Evolutionary conservation across 23 tunicate genomes (phyloP).

Genomic region (Aplidium turbinatum): DNA sequence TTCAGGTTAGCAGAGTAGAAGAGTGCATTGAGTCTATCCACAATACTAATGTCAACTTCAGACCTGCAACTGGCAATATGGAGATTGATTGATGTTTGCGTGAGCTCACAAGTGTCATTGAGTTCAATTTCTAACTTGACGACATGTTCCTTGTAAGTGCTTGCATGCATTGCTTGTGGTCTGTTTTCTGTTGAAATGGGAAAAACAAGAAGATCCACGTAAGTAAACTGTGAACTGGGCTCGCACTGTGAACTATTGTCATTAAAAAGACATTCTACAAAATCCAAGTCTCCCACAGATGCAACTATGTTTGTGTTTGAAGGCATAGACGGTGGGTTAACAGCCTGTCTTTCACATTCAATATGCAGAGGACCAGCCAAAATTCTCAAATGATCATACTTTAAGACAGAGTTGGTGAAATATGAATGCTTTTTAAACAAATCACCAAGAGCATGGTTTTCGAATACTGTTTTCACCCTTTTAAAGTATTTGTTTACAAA

Average conservation of each 20-base stretch:
- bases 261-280: conserved; percentile 52
- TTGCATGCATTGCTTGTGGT: background rate
- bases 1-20: conserved; percentile 2
- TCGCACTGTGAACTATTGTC: background rate
- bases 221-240: background rate
- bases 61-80: conserved; percentile 42
- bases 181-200: background rate
- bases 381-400: conserved; percentile 52
- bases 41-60: conserved; percentile 71
- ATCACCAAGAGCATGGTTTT: conserved; percentile 4
- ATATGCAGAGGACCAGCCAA: conserved; percentile 48
- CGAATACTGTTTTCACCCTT: conserved; percentile 12
- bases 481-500: conserved; percentile 22
- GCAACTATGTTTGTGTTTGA: conserved; percentile 8
- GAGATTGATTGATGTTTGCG: background rate
- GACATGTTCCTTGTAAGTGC: background rate
- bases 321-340: conserved; percentile 6
- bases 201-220: conserved; percentile 25
- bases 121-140: background rate
- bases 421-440: conserved; percentile 18
- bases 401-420: conserved; percentile 6
- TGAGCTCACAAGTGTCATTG: background rate
- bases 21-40: conserved; percentile 50
- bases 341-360: conserved; percentile 16
- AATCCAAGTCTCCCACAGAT: conserved; percentile 49